Conservation (phyloP, 2,113 vertebrate genomes). For the Cryptomyrus ogoouensis region DNA sequence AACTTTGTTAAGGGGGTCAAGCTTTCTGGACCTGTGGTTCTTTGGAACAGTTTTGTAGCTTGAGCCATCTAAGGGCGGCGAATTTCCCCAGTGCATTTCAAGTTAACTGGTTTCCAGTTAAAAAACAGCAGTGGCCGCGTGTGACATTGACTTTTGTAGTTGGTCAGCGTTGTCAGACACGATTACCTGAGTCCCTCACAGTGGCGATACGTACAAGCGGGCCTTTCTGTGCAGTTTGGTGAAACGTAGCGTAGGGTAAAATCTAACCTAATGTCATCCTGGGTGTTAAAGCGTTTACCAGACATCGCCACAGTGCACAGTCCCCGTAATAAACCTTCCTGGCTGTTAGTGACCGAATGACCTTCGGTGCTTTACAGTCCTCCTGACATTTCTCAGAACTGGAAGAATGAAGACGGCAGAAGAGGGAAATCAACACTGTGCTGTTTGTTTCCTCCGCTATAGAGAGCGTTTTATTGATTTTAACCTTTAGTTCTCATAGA, state of each 20-base stretch:
- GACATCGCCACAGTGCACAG: constrained; percentile 45
- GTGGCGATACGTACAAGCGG: constrained; percentile 52
- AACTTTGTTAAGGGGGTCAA: not conserved
- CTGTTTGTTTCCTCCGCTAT: constrained; percentile 44
- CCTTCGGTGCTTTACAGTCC: constrained; percentile 49
- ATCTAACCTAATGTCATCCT: constrained; percentile 70
- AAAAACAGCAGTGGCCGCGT: constrained; percentile 20
- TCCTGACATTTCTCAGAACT: constrained; percentile 64
- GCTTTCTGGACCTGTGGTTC: not conserved
- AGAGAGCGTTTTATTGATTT: constrained; percentile 65
- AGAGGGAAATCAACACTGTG: constrained; percentile 47
- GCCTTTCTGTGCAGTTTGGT: constrained; percentile 45
- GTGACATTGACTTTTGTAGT: constrained; percentile 48
- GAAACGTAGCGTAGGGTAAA: constrained; percentile 60
- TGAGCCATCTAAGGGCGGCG: not conserved
- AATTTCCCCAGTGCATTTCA: constrained; percentile 11
- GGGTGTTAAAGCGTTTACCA: constrained; percentile 47
- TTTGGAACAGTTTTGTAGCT: not conserved
- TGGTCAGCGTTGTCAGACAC: constrained; percentile 41
- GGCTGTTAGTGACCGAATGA: constrained; percentile 64
- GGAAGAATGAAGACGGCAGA: constrained; percentile 41
- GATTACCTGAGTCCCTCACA: constrained; percentile 38
- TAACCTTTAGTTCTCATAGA: constrained; percentile 42
- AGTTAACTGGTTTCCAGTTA: constrained; percentile 23
- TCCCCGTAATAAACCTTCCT: constrained; percentile 60